Conservation (phyloP, 2,888 invertebrate genomes). For the Andrena marginata region DNA sequence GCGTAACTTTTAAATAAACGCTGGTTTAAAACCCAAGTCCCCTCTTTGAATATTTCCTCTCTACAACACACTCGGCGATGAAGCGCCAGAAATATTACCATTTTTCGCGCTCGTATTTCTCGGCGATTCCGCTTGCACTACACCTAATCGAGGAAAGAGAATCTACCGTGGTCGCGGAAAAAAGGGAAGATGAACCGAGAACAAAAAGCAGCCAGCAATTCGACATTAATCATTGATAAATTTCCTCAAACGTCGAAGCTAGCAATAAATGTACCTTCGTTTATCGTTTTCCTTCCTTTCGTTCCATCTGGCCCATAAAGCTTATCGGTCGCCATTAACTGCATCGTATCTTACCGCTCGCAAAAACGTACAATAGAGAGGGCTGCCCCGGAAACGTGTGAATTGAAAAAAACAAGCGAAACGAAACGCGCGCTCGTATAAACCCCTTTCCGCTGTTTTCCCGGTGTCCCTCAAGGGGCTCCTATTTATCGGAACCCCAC, state of each 20-base stretch:
- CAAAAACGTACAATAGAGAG: slow-evolving; percentile 26
- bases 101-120: background rate
- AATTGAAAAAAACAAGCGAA: slow-evolving; percentile 6
- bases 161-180: background rate
- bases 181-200: background rate
- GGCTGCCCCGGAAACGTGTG: background rate
- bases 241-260: slow-evolving; percentile 60
- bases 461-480: too few relatives aligned
- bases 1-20: background rate
- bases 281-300: slow-evolving; percentile 60
- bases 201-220: slow-evolving; percentile 42
- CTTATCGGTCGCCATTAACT: slow-evolving; percentile 65
- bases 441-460: background rate
- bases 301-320: slow-evolving; percentile 57
- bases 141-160: slow-evolving; percentile 23
- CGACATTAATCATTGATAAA: slow-evolving; percentile 70
- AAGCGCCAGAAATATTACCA: background rate
- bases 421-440: background rate
- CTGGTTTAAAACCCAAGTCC: too few relatives aligned
- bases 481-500: too few relatives aligned
- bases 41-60: background rate
- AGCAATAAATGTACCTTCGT: slow-evolving; percentile 63
- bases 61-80: background rate
- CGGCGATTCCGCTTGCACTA: background rate
- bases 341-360: slow-evolving; percentile 49